Evolutionary conservation across 1,140 invertebrate species (phyloP), one percentile per base, ranked within the genome.

Genomic region (Pteromalus puparum): DNA sequence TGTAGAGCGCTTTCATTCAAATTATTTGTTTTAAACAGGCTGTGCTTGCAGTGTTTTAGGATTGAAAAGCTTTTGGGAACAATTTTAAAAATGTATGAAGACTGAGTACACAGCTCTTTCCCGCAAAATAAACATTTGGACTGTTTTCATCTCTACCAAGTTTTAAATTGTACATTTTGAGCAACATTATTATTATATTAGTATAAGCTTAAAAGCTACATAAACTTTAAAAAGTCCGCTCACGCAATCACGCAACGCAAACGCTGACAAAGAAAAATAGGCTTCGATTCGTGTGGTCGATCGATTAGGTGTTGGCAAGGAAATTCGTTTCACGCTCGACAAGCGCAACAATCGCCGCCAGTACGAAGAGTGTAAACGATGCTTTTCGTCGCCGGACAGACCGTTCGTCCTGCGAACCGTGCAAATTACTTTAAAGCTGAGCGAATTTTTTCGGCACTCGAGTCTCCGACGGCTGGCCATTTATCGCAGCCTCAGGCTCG

Each of bases 391-490:
- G 77, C 61, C 26, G 12, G 48, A 1, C 53, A 61, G 53, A n/a
- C 15, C 18, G 34, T 68, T 70, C 38, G 68, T 72, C 42, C 68
- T 30, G 24, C 42, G 68, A 30, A 72, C 67, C 79, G 68, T 81
- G 79, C 67, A 81, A 81, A 81, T 81, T 81, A 73, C 68, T 81
- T 81, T 81, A 48, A 81, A 72, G 67, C 67, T 13, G 79, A 72
- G 79, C 26, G 79, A 70, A 72, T 81, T 81, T 81, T 79, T 81
- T 81, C 68, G 21, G n/a, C 34, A 26, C n/a, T 42, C 30, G 61
- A 68, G 75, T 77, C 53, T 65, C 26, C 75, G 75, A 46, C 67
- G 61, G 38, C 7, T 13, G 53, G 65, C 77, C 67, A 79, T 79
- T 79, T 68, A 79, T 79, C 65, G 38, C 65, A 21, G 15, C 65